A percentile compares a stretch with the other conserved stretches of the same genome.
Conservation (phyloP, 2,888 invertebrate species). For the Eupithecia inturbata region DNA sequence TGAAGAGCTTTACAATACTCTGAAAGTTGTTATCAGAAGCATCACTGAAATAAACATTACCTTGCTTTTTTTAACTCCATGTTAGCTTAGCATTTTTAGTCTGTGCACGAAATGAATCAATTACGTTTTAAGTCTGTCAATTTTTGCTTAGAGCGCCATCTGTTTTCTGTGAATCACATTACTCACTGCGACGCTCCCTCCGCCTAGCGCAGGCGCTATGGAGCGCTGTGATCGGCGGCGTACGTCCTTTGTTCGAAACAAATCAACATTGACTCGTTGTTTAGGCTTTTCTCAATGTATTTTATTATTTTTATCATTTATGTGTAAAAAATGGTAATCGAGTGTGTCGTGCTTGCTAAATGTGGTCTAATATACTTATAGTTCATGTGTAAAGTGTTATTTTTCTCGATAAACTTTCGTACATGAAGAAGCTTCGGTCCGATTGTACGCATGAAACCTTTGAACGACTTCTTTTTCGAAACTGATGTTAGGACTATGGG, state of each 20-base stretch:
- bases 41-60: too few relatives aligned
- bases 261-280: conserved; percentile 80
- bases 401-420: conserved; percentile 67
- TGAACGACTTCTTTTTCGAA: conserved; percentile 87
- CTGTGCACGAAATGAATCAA: conserved; percentile 20
- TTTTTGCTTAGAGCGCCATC: conserved; percentile 68
- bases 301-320: conserved; percentile 57
- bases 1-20: too few relatives aligned
- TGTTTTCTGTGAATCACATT: conserved; percentile 50
- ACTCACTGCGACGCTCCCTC: conserved; percentile 67
- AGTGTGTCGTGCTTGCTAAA: conserved; percentile 48
- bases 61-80: not conserved
- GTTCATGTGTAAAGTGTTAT: conserved; percentile 60
- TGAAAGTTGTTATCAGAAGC: too few relatives aligned
- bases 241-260: conserved; percentile 84
- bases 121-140: conserved; percentile 46
- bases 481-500: conserved; percentile 92
- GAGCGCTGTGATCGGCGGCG: conserved; percentile 80
- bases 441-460: conserved; percentile 86
- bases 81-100: not conserved
- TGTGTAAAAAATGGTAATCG: conserved; percentile 67
- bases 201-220: conserved; percentile 82
- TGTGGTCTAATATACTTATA: conserved; percentile 45
- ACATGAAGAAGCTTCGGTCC: conserved; percentile 76
- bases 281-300: conserved; percentile 70